Conservation (phyloP, 2,113 vertebrate genomes). For the Lagopus muta region DNA sequence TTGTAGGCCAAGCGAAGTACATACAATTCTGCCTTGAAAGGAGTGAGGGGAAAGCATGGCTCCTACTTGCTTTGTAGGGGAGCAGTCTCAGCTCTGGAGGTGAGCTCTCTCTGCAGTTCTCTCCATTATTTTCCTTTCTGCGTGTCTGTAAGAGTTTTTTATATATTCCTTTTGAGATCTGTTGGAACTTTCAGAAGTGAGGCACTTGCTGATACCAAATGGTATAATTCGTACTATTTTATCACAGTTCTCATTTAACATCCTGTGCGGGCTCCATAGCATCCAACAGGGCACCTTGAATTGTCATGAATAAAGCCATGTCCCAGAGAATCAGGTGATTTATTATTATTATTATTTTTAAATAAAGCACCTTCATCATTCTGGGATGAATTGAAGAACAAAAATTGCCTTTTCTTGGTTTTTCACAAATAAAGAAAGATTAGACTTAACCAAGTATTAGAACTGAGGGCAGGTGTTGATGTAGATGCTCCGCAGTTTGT, state of each 20-base stretch:
- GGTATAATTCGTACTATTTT: neutral
- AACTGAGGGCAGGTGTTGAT: neutral
- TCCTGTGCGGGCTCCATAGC: neutral
- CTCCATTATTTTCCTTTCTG: neutral
- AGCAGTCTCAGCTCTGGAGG: neutral
- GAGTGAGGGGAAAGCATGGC: neutral
- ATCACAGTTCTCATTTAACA: neutral
- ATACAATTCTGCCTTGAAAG: neutral
- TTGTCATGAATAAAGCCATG: neutral
- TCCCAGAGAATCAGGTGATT: neutral
- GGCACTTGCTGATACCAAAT: neutral
- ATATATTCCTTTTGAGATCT: neutral
- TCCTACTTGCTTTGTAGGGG: neutral
- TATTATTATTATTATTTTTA: neutral
- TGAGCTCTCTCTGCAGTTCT: neutral
- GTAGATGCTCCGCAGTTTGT: neutral
- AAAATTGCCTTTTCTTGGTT: neutral
- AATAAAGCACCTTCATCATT: neutral
- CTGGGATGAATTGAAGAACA: neutral
- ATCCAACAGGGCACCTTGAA: neutral
- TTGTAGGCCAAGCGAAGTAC: rapidly evolving
- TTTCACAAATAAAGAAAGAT: neutral
- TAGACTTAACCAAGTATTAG: neutral
- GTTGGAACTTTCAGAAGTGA: neutral
- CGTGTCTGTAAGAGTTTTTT: neutral